A percentile compares a stretch with the other conserved stretches of the same genome.
Conservation (phyloP, 1,140 invertebrate species). For the Drosophila bocqueti region DNA sequence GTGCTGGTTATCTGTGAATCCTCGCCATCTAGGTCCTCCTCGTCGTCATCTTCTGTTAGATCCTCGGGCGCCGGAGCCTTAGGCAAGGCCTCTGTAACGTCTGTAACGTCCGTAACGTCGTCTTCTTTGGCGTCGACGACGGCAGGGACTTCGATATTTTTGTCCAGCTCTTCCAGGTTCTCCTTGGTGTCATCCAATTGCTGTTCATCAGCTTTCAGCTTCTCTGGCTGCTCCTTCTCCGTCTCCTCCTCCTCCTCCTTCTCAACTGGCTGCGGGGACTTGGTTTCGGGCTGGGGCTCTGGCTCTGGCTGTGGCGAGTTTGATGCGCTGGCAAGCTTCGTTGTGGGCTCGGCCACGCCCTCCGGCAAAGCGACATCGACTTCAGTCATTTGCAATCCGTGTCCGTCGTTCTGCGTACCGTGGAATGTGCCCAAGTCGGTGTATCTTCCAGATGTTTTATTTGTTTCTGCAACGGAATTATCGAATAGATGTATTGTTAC, state of each 20-base stretch:
- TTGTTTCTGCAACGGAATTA: conserved; percentile 38
- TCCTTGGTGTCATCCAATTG: not conserved
- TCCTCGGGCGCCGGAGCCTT: conserved; percentile 42
- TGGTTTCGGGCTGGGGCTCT: conserved; percentile 23
- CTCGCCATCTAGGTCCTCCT: conserved; percentile 51
- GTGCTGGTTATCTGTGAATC: conserved; percentile 76
- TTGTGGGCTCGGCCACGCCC: conserved; percentile 76
- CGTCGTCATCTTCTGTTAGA: conserved; percentile 59
- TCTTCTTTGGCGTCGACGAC: conserved; percentile 30
- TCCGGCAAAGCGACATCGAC: conserved; percentile 84
- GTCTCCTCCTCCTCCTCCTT: conserved; percentile 14
- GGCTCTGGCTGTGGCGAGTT: conserved; percentile 28
- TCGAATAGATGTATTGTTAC: not conserved
- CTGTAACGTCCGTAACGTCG: conserved; percentile 22
- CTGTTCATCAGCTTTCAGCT: not conserved
- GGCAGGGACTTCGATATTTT: conserved; percentile 7
- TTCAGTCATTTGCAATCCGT: conserved; percentile 81
- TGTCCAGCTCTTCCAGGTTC: conserved; percentile 14
- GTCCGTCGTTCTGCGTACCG: conserved; percentile 34
- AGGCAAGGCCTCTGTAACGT: conserved; percentile 38
- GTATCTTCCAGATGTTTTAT: conserved; percentile 26
- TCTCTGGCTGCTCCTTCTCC: conserved; percentile 3
- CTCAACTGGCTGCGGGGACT: conserved; percentile 13
- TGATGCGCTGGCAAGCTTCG: conserved; percentile 70
- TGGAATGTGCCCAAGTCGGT: conserved; percentile 70